Evolutionary conservation across 1,140 invertebrate genomes (phyloP), one percentile per base, ranked within the genome.

Genomic region (Drosophila pruinosa): DNA sequence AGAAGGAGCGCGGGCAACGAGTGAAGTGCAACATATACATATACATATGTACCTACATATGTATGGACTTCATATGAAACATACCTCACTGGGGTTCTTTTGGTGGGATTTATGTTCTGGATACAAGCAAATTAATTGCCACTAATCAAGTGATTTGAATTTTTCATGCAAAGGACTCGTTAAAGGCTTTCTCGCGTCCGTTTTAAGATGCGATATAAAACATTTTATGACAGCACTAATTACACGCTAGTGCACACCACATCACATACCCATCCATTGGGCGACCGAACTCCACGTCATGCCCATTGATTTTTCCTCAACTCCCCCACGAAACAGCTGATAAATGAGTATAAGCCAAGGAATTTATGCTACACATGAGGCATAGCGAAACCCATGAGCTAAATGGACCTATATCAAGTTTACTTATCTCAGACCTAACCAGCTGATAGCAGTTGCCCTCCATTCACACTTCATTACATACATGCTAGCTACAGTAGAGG

Each of bases 71-170:
- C 56, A 47, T 58, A 12, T 45, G 56, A 45, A 34, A 58, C 24
- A 28, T 31, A 31, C 8, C 5, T 31, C 24, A 3, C 31, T 31
- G 47, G 14, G 15, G 7, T 28, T 45, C 19, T 31, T 61, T 69
- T 53, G 50, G 62, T 47, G 43, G 68, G 79, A 85, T 75, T 83
- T 85, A 85, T 62, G 59, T 72, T 45, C 52, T 31, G 59, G 61
- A 47, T 68, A 54, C 38, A 47, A 64, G 31, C 58, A 75, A 85
- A 72, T 83, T 85, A 83, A 83, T 83, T 83, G 80, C 72, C 76
- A 65, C 76, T 76, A 83, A 83, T 85, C 72, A 83, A 83, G 80
- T 79, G 80, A 83, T 83, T 83, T 85, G 67, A 85, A 83, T 73
- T 79, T 79, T 83, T 79, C 75, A 85, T 85, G 80, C 71, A 19